Percentiles rank a stretch among this genome's conserved stretches.
These are phyloP conservation scores for Camelus bactrianus DNA, from an alignment of 2,113 vertebrate genomes.

Conservation along the genomic window DNA sequence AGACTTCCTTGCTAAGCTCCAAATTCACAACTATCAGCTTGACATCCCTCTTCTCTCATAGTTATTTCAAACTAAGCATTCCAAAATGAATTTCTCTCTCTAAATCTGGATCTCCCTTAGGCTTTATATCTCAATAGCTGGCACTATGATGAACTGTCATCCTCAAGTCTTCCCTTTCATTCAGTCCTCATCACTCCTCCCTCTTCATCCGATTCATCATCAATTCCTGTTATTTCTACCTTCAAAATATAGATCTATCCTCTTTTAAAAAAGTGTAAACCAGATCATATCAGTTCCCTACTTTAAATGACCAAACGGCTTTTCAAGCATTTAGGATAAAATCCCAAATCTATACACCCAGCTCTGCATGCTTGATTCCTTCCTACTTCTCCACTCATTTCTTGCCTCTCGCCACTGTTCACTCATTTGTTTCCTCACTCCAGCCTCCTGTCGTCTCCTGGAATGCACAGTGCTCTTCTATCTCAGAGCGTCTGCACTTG, in stretches of 20 bases:
- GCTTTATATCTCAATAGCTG: neutral
- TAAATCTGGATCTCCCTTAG: constrained; percentile 38
- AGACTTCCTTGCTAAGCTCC: constrained; percentile 48
- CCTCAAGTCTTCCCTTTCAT: neutral
- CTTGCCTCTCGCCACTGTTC: neutral
- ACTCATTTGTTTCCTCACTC: neutral
- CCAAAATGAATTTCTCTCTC: constrained; percentile 30
- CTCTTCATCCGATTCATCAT: neutral
- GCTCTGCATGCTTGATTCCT: neutral
- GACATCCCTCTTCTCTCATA: constrained; percentile 26
- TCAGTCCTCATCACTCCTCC: neutral
- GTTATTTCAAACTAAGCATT: constrained; percentile 54
- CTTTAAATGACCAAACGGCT: neutral
- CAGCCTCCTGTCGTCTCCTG: neutral
- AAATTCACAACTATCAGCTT: constrained; percentile 60
- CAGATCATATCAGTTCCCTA: neutral
- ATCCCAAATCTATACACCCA: neutral
- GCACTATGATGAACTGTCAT: neutral
- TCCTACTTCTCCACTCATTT: neutral
- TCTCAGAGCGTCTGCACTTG: neutral
- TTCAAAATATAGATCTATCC: constrained; percentile 3
- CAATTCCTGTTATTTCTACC: neutral
- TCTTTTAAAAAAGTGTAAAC: neutral
- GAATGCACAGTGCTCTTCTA: neutral
- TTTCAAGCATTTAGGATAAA: neutral